Base-by-base conservation (phyloP, 2,888 invertebrate species). In the Athalia rosae region DNA sequence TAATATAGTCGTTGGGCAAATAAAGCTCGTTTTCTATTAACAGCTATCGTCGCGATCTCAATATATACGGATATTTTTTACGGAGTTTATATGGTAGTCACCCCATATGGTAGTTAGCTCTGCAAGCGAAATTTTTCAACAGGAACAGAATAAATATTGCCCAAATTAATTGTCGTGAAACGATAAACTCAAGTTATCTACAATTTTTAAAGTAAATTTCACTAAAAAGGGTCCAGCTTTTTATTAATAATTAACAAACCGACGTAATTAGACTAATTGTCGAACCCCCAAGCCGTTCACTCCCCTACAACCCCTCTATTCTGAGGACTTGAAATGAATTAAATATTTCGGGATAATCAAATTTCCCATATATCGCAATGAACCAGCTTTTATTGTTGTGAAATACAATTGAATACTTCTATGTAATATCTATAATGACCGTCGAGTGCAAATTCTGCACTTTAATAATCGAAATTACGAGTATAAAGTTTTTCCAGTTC, bases 1-100 rank as follows among this genome's bases (percentile, higher is more conserved):
- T 87, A 87, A 87, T 87, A 87, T 87, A 87, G 83, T 84, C 85
- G 87, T 87, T 87, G 86, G 83, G 85, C 85, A 83, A 87, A 87
- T 87, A 87, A 87, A 87, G 85, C 87, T 87, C 87, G 82, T 85
- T 87, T 87, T 85, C 9, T 74, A 71, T 73, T 63, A 76, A 76
- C 13, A 48, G 53, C 53, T 53, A n/a, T 6, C 9, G 5, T 9
- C 11, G 50, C 11, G 11, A 50, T 50, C 7, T 50, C 3, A 11
- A 53, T n/a, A 4, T 4, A 28, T n/a, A n/a, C n/a, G n/a, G 28
- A 28, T 2, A 28, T 28, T 28, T 28, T 28, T 28, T 28, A 2
- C 28, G 28, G 2, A 28, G 28, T 28, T 28, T 28, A 28, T 28
- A 28, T 28, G 28, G 28, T 28, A 28, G 28, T 28, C 28, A 28